Base-by-base conservation (phyloP, 2,797 vertebrate species). In the Chelidonichthys spinosus region DNA sequence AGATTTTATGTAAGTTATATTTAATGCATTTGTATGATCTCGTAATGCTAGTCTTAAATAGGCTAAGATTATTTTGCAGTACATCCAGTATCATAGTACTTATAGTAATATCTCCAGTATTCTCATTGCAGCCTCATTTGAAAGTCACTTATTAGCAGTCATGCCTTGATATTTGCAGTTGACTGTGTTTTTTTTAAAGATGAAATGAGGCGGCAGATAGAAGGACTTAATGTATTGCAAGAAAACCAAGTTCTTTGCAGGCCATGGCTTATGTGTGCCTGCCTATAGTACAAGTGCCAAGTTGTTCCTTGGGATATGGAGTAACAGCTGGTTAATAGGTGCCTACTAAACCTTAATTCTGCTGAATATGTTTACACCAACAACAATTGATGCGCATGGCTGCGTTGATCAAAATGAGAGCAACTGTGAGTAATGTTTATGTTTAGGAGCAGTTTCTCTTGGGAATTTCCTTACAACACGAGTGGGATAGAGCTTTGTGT, bases 401-500 rank as follows among this genome's bases (percentile, higher is more conserved):
- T 64, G 66, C 8, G 8, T 7, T 25, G 25, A 69, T 53, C 14
- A 71, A 25, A 74, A 65, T 58, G 7, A 11, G 9, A 47, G 11
- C 35, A 33, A 39, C 8, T 49, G 49, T 76, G 56, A 69, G 62
- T 65, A 71, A 56, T 72, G 42, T 60, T 62, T 43, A 55, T 59
- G 40, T 69, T 80, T 35, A 17, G 69, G 47, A 61, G 63, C 59
- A 43, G 59, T 47, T 77, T 39, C 60, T 74, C 69, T 35, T 15
- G 11, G 64, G 76, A 63, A 72, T 76, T 79, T 13, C 11, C 67
- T 58, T 70, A 9, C 14, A 68, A 17, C 77, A 74, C 42, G 62
- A 52, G 84, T 84, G 73, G 80, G 74, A 79, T 74, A 58, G 53
- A 81, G 75, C 56, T 82, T 64, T 70, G 69, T 80, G 82, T 73